Evolutionary conservation across 2,113 vertebrate genomes (phyloP).

Genomic region (Felis chaus): DNA sequence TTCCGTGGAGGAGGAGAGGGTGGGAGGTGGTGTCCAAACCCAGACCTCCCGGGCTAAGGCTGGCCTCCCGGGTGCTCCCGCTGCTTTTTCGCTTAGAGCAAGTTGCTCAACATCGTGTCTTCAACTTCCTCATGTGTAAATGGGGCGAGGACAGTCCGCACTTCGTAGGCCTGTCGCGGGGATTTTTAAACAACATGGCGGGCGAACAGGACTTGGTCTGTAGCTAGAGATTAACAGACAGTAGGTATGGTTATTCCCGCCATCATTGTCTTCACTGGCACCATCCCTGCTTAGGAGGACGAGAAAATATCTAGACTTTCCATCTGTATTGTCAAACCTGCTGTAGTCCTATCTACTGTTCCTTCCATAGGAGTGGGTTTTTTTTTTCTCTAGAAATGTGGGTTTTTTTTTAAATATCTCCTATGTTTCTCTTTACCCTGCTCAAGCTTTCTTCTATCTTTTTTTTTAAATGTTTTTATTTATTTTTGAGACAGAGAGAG

Average conservation of each 20-base stretch:
- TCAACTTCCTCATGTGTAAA: fast-evolving
- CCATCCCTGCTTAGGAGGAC: neutral
- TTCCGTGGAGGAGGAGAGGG: fast-evolving
- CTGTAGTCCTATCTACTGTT: neutral
- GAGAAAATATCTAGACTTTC: neutral
- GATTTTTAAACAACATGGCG: too few species aligned
- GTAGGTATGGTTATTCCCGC: too few species aligned
- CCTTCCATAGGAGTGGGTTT: neutral
- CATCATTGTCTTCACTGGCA: too few species aligned
- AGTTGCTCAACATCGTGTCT: fast-evolving
- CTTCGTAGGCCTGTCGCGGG: neutral
- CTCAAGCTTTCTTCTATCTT: neutral
- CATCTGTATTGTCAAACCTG: neutral
- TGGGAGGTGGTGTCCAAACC: neutral
- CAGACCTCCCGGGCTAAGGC: neutral
- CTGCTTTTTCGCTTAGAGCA: neutral
- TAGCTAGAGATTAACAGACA: neutral
- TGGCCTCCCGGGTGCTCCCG: fast-evolving
- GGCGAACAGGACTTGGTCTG: neutral
- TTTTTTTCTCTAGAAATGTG: neutral
- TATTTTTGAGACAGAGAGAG: too few species aligned
- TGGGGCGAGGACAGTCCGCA: too few species aligned
- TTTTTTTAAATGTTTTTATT: too few species aligned
- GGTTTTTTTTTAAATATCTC: neutral
- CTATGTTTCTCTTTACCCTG: neutral